Base-by-base conservation (phyloP, 2,888 invertebrate species). In the Psococerastis gibbosa region DNA sequence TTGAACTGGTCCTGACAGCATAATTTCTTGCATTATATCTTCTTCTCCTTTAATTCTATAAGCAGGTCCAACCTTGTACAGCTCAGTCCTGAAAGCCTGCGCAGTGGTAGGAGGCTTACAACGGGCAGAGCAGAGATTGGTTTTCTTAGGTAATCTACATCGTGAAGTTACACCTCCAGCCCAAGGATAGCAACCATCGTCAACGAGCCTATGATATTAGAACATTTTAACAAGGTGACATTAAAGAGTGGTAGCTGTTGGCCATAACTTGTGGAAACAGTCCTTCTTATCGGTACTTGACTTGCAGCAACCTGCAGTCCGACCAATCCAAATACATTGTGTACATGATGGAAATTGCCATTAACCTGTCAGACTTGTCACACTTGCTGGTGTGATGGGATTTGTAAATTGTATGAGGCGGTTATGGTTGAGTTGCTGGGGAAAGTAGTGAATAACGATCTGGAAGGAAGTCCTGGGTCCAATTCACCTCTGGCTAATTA, bases 21-120 rank as follows among this genome's bases (percentile, higher is more conserved):
- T 68, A 43, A 95, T 88, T 58, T 95, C 94, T 43, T 78, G 72
- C 88, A 87, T 91, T 51, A 95, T 87, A 55, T 91, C 89, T 11
- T 74, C 69, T 57, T 81, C 81, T 49, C 73, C 74, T 48, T 71
- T 70, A 41, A 88, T 63, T 43, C 77, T 70, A 58, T 81, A 81
- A 18, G 81, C 78, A 0, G 87, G 85, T 0, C 77, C 78, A 1
- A 79, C 76, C 51, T 71, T 73, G 59, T 81, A 81, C 44, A 77
- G 64, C 22, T 47, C 46, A 6, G 49, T 45, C 13, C 48, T 43
- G 20, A 49, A 46, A 32, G 45, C 35, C 8, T 32, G 17, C 17
- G 43, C 13, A n/a, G 43, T 27, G 2, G 33, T 18, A 2, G 47
- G 44, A 4, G 48, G 48, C 1, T 50, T 49, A 33, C 54, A 55